These are phyloP conservation scores for Melanerpes aurifrons DNA, from an alignment of 2,113 vertebrate species.

Conservation along the genomic window DNA sequence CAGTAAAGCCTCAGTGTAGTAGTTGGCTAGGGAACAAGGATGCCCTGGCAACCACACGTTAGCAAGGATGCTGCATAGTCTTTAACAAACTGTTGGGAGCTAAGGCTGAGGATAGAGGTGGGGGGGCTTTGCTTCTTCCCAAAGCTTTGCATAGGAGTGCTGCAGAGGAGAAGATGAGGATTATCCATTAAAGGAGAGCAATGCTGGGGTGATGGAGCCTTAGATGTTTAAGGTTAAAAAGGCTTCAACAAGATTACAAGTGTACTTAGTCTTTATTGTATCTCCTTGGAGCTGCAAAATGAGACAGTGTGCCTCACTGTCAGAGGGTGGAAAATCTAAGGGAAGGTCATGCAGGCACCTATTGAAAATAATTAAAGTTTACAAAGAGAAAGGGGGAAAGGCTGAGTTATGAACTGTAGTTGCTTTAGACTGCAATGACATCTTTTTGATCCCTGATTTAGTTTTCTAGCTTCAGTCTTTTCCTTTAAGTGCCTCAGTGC, in stretches of 20 bases:
- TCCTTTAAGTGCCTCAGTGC: not conserved
- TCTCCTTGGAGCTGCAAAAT: not conserved
- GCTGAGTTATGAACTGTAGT: not conserved
- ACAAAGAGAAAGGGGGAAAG: not conserved
- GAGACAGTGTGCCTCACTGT: not conserved
- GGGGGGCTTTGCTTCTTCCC: not conserved
- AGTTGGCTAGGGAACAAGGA: conserved; percentile 53
- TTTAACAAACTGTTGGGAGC: conserved; percentile 41
- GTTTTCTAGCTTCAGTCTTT: not conserved
- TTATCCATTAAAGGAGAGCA: not conserved
- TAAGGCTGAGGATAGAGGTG: not conserved
- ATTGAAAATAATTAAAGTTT: not conserved
- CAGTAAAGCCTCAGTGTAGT: conserved; percentile 20
- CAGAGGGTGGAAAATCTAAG: not conserved
- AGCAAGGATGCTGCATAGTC: conserved; percentile 44
- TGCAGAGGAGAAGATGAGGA: not conserved
- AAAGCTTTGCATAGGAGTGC: not conserved
- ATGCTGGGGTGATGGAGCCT: not conserved
- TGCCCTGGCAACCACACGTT: conserved; percentile 57
- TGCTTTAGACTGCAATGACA: not conserved
- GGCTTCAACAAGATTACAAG: not conserved
- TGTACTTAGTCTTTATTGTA: not conserved
- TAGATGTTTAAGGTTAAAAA: not conserved
- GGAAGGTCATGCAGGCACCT: not conserved
- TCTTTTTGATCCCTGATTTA: not conserved